Evolutionary conservation across 2,113 vertebrate species (phyloP).

Genomic region (Rattus rattus): DNA sequence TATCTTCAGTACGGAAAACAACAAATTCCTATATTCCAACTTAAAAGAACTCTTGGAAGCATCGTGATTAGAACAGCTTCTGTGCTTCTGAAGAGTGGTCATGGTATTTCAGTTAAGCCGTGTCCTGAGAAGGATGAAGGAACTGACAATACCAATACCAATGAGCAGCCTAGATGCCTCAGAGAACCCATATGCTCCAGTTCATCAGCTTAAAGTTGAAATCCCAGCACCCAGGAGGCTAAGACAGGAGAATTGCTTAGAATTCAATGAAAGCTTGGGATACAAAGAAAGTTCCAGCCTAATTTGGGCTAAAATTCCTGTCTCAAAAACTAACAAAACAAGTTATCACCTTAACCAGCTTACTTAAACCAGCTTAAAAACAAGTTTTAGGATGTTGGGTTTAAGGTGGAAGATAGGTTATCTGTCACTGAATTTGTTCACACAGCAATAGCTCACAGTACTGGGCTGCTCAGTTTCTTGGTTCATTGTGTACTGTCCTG

Average conservation of each 20-base stretch:
- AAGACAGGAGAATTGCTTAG: not conserved
- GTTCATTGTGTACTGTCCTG: not conserved
- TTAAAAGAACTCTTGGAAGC: not conserved
- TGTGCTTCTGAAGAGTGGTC: not conserved
- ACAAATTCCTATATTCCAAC: not conserved
- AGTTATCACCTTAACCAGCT: not conserved
- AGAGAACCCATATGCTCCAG: not conserved
- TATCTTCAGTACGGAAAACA: not conserved
- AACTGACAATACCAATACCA: not conserved
- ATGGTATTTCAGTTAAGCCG: not conserved
- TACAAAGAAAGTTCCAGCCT: not conserved
- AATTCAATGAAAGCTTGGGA: not conserved
- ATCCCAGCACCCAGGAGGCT: not conserved
- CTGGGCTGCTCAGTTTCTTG: not conserved
- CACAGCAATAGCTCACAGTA: not conserved
- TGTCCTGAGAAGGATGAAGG: not conserved
- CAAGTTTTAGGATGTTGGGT: not conserved
- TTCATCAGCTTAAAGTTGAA: not conserved
- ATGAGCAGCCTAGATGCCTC: not conserved
- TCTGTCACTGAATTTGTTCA: not conserved
- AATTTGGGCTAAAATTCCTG: not conserved
- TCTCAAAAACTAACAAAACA: not conserved
- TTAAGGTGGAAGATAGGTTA: not conserved
- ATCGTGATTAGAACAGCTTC: not conserved
- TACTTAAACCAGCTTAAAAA: too few species aligned